phyloP scores from a whole-genome alignment of 2,113 vertebrate species.

The Cygnus atratus region DNA sequence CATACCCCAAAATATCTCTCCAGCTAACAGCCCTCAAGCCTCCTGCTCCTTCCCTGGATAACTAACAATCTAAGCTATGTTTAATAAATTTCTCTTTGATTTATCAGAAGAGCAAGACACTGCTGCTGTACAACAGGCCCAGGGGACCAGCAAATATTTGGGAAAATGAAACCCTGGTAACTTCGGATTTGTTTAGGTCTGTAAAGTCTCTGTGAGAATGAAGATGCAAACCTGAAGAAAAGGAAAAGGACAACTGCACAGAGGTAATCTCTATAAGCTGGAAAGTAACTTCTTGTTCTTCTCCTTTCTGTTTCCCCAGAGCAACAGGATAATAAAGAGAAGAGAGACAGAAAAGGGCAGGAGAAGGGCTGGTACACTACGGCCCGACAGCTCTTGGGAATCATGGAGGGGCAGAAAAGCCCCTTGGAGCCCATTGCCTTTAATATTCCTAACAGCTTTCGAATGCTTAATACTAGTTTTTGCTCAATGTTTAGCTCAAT shows the following conservation, averaged over 20 bases:
- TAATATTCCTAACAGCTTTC: not conserved
- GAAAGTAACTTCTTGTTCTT: not conserved
- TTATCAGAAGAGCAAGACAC: not conserved
- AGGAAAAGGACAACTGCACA: not conserved
- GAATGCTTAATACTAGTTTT: not conserved
- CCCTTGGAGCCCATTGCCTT: not conserved
- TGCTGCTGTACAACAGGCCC: not conserved
- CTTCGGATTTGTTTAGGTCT: not conserved
- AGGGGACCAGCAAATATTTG: not conserved
- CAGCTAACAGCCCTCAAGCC: not conserved
- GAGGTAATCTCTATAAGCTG: not conserved
- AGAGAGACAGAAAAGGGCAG: not conserved
- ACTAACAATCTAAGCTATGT: not conserved
- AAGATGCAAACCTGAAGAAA: not conserved
- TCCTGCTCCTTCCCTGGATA: not conserved
- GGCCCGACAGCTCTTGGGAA: not conserved
- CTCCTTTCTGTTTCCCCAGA: not conserved
- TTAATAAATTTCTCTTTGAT: conserved; percentile 3
- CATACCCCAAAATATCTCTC: not conserved
- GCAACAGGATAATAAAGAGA: not conserved
- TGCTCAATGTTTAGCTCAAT: not conserved
- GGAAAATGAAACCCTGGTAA: not conserved
- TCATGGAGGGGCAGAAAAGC: not conserved
- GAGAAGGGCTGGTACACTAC: not conserved
- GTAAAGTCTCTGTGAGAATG: not conserved